These are phyloP conservation scores for Penelope pileata DNA, from an alignment of 2,113 vertebrate genomes.

Conservation along the genomic window DNA sequence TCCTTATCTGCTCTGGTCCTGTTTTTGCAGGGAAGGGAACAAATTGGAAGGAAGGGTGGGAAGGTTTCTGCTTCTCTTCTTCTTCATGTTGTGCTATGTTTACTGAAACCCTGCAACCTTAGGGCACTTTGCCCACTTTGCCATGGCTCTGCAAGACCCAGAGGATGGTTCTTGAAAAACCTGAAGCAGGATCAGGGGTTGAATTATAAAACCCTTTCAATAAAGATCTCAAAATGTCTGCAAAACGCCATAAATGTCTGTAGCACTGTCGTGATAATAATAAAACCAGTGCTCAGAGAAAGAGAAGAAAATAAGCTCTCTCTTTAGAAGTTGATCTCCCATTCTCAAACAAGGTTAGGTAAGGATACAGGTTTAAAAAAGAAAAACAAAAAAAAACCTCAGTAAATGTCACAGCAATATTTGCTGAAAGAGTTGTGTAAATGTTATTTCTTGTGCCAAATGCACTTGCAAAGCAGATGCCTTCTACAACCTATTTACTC, in stretches of 20 bases:
- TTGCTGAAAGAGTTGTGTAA: conserved; percentile 53
- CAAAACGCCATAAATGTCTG: neutral
- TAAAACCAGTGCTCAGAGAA: neutral
- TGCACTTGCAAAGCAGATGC: conserved; percentile 64
- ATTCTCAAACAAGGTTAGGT: conserved; percentile 20
- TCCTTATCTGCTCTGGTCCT: neutral
- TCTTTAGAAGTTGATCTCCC: neutral
- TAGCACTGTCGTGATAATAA: neutral
- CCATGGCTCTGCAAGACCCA: neutral
- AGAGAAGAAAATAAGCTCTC: neutral
- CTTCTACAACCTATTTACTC: conserved; percentile 43
- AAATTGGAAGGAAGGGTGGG: neutral
- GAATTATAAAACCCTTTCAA: conserved; percentile 5
- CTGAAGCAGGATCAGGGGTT: neutral
- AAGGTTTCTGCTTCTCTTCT: neutral
- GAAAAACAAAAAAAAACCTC: neutral
- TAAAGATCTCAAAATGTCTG: neutral
- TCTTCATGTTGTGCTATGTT: neutral
- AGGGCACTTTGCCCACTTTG: neutral
- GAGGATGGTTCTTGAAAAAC: neutral
- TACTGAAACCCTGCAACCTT: neutral
- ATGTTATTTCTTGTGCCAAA: conserved; percentile 69
- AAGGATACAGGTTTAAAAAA: conserved; percentile 39
- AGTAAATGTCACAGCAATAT: conserved; percentile 66
- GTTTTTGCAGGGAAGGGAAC: neutral